Base-by-base conservation (phyloP, 2,797 vertebrate species). In the Tauraco hartlaubi region DNA sequence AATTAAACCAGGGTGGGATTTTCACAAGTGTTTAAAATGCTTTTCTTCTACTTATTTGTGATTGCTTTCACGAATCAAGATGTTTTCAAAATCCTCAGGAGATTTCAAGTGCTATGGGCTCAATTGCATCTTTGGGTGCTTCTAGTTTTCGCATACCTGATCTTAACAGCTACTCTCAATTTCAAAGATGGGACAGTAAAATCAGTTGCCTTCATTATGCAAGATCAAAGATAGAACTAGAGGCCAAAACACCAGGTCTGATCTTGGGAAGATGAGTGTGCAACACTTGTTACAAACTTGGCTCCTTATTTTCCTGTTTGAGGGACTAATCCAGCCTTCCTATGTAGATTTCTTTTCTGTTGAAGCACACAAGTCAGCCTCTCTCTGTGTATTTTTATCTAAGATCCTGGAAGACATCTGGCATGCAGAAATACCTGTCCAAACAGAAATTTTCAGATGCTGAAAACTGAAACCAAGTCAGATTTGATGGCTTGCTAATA, bases 1-100 rank as follows among this genome's bases (percentile, higher is more conserved):
- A 93, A 91, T 78, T 35, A 77, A 85, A 75, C 51, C 48, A 64
- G 80, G 37, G 63, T 85, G 74, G 72, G 58, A 83, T 94, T 90
- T 91, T 84, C 64, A 69, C 14, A 74, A 68, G 56, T 20, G 31
- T 76, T 78, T 76, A 28, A 90, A 76, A 41, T 28, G 12, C 4
- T 69, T 79, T 92, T 67, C 15, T 74, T 72, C 67, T 73, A 52
- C 23, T 91, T 33, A 80, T 44, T 85, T 75, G 49, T 66, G 73
- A 86, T 18, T 35, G 35, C 21, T 86, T 72, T 82, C 31, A 86
- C 67, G 55, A 84, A 73, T 8, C 14, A 73, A 78, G 52, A 22
- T 9, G 22, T 37, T 69, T 74, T 73, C n/a, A 69, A 88, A 94
- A 90, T 69, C 39, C 33, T 55, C 39, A 12, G 37, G 44, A 22